Evolutionary conservation across 2,797 vertebrate genomes (phyloP).

Genomic region (Dermochelys coriacea): DNA sequence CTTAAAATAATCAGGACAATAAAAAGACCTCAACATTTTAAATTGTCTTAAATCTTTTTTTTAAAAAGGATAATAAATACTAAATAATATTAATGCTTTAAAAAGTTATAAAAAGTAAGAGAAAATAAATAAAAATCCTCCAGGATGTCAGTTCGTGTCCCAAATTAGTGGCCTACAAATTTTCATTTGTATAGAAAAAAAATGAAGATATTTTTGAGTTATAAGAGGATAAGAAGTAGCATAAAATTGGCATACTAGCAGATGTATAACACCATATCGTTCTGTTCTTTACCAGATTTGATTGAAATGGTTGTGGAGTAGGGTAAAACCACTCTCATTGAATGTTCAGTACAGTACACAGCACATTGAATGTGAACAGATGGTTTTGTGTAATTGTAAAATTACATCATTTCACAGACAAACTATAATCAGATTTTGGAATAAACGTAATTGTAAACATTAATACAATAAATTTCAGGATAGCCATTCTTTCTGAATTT

Average conservation of each 20-base stretch:
- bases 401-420: constrained; percentile 38
- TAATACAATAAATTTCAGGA: constrained; percentile 33
- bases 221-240: background rate
- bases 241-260: background rate
- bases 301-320: constrained; percentile 6
- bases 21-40: constrained; percentile 13
- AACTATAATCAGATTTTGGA: constrained; percentile 2
- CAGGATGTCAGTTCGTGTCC: background rate
- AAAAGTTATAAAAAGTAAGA: background rate
- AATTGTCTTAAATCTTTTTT: constrained; percentile 10
- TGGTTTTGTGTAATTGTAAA: constrained; percentile 32
- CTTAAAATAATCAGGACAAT: background rate
- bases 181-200: background rate
- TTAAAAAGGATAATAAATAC: background rate
- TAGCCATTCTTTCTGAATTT: background rate
- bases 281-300: constrained; percentile 21
- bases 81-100: constrained; percentile 2
- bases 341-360: background rate
- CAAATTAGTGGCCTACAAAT: background rate
- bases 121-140: background rate
- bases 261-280: background rate
- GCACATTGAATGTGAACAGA: constrained; percentile 35
- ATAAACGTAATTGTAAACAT: constrained; percentile 44
- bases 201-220: background rate
- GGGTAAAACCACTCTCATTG: constrained; percentile 24